Conservation (phyloP, 2,113 vertebrate genomes). For the Halichoeres trimaculatus region DNA sequence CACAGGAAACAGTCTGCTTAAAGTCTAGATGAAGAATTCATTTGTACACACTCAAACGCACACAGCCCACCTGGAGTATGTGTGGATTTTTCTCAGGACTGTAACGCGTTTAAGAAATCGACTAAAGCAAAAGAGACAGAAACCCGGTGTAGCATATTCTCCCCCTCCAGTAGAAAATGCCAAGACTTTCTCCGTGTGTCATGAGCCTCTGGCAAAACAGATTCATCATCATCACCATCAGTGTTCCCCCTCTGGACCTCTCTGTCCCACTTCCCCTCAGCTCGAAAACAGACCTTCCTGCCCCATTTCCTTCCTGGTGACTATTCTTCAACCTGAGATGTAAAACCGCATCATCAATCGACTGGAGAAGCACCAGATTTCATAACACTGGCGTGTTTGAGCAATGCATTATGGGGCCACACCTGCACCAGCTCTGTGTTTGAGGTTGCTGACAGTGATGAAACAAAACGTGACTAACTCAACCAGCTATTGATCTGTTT, state of each 20-base stretch:
- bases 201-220: conserved; percentile 33
- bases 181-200: conserved; percentile 22
- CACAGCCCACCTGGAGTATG: neutral
- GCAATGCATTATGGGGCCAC: conserved; percentile 45
- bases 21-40: neutral
- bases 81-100: neutral
- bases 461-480: conserved; percentile 33
- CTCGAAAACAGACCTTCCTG: conserved; percentile 27
- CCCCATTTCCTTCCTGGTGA: neutral
- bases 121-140: conserved; percentile 5
- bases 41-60: neutral
- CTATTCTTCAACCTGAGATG: neutral
- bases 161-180: conserved; percentile 3
- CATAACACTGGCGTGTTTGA: conserved; percentile 49
- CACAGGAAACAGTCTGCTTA: too few species aligned
- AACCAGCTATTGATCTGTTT: neutral
- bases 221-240: conserved; percentile 53
- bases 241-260: conserved; percentile 17
- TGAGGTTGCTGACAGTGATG: neutral
- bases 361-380: conserved; percentile 16
- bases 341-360: neutral
- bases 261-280: conserved; percentile 19
- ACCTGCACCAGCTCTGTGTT: conserved; percentile 30
- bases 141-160: conserved; percentile 15
- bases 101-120: neutral